Evolutionary conservation across 2,797 vertebrate genomes (phyloP), one percentile per base, ranked within the genome.

Genomic region (Coreius guichenoti): DNA sequence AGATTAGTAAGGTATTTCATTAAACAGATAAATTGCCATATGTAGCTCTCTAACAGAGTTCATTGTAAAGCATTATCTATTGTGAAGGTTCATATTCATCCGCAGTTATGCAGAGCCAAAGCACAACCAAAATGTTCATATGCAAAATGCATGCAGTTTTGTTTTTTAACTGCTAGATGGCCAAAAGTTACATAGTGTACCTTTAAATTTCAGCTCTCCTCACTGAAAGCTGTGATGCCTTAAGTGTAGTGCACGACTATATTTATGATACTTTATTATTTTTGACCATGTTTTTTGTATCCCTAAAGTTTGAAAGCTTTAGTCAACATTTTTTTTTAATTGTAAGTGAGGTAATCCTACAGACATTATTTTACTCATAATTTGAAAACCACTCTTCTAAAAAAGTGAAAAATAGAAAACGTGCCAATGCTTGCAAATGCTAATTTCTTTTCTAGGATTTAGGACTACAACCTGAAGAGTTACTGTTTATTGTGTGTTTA

Each of bases 211-310:
- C 29, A 23, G 47, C 29, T 33, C 12, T 54, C 12, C 49, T 54
- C 19, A 54, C 19, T 33, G 6, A 54, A 23, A 75, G 26, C 6
- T 74, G 8, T 31, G 4, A 74, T 73, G n/a, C 3, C 23, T 72
- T 29, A 9, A 29, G 67, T 9, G 3, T 11, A 4, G 21, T 23
- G 6, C 3, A 43, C 5, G n/a, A 72, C 6, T 45, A 72, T 16
- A 6, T 72, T 72, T 70, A 72, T 73, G 8, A 73, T 74, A 14
- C 23, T 72, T 45, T 70, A 26, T 74, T 8, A 74, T 49, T 74
- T 51, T 51, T 51, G 9, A 74, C 1, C 3, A 9, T 29, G 26
- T 29, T 31, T 74, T 72, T 51, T 51, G 17, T 21, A 21, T 31
- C 8, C 47, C 19, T 21, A 12, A 31, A 31, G 45, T 29, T 19